Evolutionary conservation across 2,113 vertebrate species (phyloP), one percentile per base, ranked within the genome.

Genomic region (Fulmarus glacialis): DNA sequence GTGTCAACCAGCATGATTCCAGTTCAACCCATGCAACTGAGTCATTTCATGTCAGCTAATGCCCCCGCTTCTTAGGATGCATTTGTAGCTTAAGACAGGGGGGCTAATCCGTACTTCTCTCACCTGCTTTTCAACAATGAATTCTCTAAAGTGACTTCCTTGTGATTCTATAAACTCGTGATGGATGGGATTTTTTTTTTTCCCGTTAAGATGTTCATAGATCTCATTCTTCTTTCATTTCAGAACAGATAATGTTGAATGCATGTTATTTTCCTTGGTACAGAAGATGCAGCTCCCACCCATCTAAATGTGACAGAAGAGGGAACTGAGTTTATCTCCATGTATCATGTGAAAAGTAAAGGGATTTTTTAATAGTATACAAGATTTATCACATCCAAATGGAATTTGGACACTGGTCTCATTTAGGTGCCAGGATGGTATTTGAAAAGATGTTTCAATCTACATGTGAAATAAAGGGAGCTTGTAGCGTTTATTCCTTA

Each of bases 211-310:
- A 22, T 16, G n/a, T 47, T 45, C 2, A 34, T 1, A 60, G 64
- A 38, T 64, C 59, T 80, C 11, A 20, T 47, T 55, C 34, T 12
- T 22, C 15, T 80, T 72, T 42, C 30, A 6, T 8, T 72, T 48
- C 32, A 7, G 30, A 77, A 55, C 18, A 9, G n/a, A 38, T 50
- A 4, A 56, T 38, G 38, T 30, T 38, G 29, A 50, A 59, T 17
- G 12, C 11, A 8, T 38, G 8, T 4, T 26, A 2, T 53, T 93
- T 47, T 29, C 45, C 24, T 1, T 1, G 1, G 5, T 24, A 13
- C 26, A 77, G 59, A 71, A 66, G 26, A 22, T 6, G 9, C 24
- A 55, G 36, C 47, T 84, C n/a, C 19, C 55, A 42, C 22, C 55
- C 9, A 9, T 4, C 42, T 47, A 8, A 56, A 34, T 1, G 43